Percentiles rank a stretch among this genome's conserved stretches.
phyloP scores from a whole-genome alignment of 2,113 vertebrate species.

The Halcyon senegalensis region DNA sequence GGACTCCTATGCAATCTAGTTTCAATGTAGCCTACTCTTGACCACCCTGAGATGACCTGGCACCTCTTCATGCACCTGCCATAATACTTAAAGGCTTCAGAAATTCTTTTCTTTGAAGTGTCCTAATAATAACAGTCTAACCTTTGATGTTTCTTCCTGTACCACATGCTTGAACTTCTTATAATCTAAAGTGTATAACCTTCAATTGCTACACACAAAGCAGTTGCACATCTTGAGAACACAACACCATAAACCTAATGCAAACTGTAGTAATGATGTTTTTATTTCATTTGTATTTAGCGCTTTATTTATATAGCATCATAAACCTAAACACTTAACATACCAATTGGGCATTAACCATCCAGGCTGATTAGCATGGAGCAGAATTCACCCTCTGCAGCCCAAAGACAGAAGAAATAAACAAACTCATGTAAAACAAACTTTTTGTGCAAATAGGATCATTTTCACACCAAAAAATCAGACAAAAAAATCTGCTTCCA shows the following conservation, averaged over 20 bases:
- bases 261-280: conserved; percentile 37
- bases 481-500: neutral
- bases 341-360: conserved; percentile 10
- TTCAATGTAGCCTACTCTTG: conserved; percentile 74
- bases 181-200: conserved; percentile 82
- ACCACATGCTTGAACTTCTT: conserved; percentile 88
- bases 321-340: conserved; percentile 28
- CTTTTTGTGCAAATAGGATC: neutral
- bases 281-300: conserved; percentile 55
- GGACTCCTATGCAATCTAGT: conserved; percentile 79
- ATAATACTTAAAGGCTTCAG: conserved; percentile 94
- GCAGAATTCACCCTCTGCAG: neutral
- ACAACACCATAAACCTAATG: conserved; percentile 42
- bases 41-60: conserved; percentile 90
- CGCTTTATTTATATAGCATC: neutral
- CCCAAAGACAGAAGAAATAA: conserved; percentile 8
- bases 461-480: neutral
- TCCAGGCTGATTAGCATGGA: conserved; percentile 17
- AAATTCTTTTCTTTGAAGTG: conserved; percentile 92
- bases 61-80: conserved; percentile 93
- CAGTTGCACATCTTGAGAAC: conserved; percentile 48
- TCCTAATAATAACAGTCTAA: conserved; percentile 88
- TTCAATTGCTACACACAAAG: conserved; percentile 49
- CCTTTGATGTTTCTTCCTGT: conserved; percentile 91
- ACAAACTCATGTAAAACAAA: conserved; percentile 7